Percentiles rank a stretch among this genome's conserved stretches.
These are phyloP conservation scores for Parotocinclus haroldoi DNA, from an alignment of 2,797 vertebrate genomes.

Conservation along the genomic window DNA sequence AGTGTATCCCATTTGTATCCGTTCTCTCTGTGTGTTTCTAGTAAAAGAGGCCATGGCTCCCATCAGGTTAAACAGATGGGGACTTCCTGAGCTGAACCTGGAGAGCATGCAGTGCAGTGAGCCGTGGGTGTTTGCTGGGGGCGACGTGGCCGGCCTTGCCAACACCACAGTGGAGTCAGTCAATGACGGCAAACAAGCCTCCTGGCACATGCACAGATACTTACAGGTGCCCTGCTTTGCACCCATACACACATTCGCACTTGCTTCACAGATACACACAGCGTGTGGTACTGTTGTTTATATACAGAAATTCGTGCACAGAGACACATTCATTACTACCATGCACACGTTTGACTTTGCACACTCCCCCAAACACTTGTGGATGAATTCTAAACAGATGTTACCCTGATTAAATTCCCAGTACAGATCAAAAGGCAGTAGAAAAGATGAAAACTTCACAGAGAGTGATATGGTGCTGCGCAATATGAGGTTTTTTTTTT, in stretches of 20 bases:
- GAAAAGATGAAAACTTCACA: conserved; percentile 54
- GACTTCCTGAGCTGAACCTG: conserved; percentile 82
- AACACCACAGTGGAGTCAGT: conserved; percentile 93
- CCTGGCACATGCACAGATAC: conserved; percentile 92
- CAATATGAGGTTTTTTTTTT: too few relatives aligned
- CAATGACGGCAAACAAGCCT: conserved; percentile 95
- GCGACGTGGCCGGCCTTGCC: conserved; percentile 84
- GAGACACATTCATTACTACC: not conserved
- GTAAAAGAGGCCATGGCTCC: conserved; percentile 85
- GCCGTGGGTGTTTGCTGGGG: conserved; percentile 90
- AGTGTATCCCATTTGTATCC: conserved; percentile 21
- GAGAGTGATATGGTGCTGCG: conserved; percentile 11
- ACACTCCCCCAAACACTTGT: conserved; percentile 37
- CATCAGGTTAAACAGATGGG: conserved; percentile 86
- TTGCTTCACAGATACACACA: not conserved
- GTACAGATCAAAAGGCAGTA: conserved; percentile 58
- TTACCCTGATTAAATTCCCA: conserved; percentile 56
- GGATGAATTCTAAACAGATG: conserved; percentile 64
- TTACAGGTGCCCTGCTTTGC: conserved; percentile 77
- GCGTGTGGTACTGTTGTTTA: not conserved
- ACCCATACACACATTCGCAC: conserved; percentile 11
- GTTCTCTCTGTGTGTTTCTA: conserved; percentile 48
- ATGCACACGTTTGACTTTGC: conserved; percentile 6
- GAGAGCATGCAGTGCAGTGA: conserved; percentile 93
- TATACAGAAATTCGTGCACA: not conserved